Evolutionary conservation across 2,113 vertebrate species (phyloP).

Genomic region (Hippotragus niger): DNA sequence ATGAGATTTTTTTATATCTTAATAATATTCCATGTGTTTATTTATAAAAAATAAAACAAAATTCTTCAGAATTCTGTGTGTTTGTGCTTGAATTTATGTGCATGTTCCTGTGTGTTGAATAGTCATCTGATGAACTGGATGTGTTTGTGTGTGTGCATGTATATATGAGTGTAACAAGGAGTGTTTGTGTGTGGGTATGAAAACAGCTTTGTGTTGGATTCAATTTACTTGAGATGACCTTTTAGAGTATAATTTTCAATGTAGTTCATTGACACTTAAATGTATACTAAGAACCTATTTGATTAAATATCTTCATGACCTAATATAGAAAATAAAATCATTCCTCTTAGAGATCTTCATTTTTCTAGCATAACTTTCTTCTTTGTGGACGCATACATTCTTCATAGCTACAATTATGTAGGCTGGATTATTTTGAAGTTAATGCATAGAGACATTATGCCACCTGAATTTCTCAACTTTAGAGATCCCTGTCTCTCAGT

Average conservation of each 20-base stretch:
- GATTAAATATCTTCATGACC: background rate
- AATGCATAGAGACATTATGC: slow-evolving; percentile 67
- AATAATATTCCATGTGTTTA: background rate
- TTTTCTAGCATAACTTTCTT: background rate
- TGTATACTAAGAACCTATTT: background rate
- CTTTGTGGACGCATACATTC: background rate
- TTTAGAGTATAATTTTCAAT: background rate
- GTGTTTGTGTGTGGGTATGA: background rate
- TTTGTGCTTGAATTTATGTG: background rate
- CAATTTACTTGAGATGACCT: background rate
- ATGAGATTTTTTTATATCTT: background rate
- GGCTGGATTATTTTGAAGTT: slow-evolving; percentile 55
- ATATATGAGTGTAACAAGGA: background rate
- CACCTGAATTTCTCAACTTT: slow-evolving; percentile 75
- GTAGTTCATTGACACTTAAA: background rate
- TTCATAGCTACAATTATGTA: slow-evolving; percentile 8
- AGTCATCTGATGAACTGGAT: background rate
- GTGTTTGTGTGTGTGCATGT: background rate
- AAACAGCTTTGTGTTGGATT: background rate
- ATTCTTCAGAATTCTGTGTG: background rate
- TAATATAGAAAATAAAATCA: background rate
- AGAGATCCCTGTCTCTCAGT: slow-evolving; percentile 67
- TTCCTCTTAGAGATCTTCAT: background rate
- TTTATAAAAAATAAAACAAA: background rate
- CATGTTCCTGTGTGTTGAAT: background rate